A percentile compares a stretch with the other conserved stretches of the same genome.
These are phyloP conservation scores for Pseudopipra pipra DNA, from an alignment of 2,113 vertebrate species.

Conservation along the genomic window DNA sequence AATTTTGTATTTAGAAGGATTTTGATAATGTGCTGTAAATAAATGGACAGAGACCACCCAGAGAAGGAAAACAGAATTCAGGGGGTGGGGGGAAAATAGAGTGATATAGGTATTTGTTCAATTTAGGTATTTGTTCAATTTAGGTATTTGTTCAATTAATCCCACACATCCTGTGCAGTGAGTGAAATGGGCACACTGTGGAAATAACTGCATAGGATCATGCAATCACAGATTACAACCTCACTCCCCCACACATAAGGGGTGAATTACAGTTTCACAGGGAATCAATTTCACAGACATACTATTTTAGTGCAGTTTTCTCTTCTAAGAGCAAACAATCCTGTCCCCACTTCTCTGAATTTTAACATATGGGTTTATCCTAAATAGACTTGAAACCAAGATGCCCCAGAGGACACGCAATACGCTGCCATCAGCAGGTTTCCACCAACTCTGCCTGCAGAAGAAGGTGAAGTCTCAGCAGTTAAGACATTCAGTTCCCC, in stretches of 20 bases:
- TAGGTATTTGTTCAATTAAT: neutral
- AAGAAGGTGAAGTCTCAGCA: neutral
- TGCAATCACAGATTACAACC: neutral
- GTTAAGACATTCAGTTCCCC: neutral
- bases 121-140: neutral
- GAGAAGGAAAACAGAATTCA: neutral
- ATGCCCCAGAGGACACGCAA: neutral
- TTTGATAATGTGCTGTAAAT: neutral
- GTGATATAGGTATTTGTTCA: neutral
- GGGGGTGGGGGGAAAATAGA: rapidly evolving
- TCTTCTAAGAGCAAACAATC: rapidly evolving
- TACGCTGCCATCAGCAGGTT: neutral
- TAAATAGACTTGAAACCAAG: neutral
- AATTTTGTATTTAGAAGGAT: neutral
- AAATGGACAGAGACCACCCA: neutral
- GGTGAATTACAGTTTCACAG: neutral
- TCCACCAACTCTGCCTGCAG: neutral
- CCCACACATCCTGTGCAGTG: neutral
- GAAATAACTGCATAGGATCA: neutral
- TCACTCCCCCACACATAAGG: neutral
- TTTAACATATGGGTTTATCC: neutral
- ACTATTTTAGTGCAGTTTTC: neutral
- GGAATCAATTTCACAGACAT: neutral
- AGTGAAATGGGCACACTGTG: neutral
- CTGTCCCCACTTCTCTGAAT: neutral